Evolutionary conservation across 2,888 invertebrate genomes (phyloP).

Genomic region (Plagodis pulveraria): DNA sequence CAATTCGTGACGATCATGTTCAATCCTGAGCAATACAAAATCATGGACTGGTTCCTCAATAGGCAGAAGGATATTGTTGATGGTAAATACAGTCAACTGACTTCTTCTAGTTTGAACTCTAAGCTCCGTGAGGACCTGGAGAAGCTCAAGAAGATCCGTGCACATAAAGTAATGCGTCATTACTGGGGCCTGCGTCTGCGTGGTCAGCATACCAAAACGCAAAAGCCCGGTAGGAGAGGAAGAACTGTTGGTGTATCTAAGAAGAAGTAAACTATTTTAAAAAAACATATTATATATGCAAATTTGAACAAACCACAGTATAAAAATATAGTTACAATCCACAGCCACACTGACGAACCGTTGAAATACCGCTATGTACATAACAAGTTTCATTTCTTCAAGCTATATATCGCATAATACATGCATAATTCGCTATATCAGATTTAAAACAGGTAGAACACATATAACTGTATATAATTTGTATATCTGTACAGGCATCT

Average conservation of each 20-base stretch:
- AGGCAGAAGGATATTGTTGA: conserved; percentile 99
- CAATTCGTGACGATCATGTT: conserved; percentile 99
- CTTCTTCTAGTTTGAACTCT: conserved; percentile 97
- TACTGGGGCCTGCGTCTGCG: conserved; percentile 99
- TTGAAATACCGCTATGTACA: not conserved
- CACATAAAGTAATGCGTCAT: conserved; percentile 99
- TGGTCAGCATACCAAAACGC: conserved; percentile 99
- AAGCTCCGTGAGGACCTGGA: conserved; percentile 99
- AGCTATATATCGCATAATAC: conserved; percentile 1
- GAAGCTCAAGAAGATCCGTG: conserved; percentile 99
- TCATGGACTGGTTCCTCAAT: conserved; percentile 99
- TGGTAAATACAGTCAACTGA: conserved; percentile 98
- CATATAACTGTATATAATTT: no score
- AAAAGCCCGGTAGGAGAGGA: conserved; percentile 99
- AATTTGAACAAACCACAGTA: no score
- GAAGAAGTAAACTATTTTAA: conserved; percentile 95
- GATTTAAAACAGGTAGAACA: conserved; percentile 29
- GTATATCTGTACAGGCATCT: conserved; percentile 27
- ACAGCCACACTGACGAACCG: not conserved
- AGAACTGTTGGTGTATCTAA: conserved; percentile 99
- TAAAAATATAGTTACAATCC: no score
- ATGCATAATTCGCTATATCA: conserved; percentile 25
- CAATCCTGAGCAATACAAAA: conserved; percentile 99
- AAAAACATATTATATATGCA: conserved; percentile 2
- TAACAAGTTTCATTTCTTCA: not conserved